A percentile compares a stretch with the other conserved stretches of the same genome.
Conservation (phyloP, 2,888 invertebrate genomes). For the Luffia ferchaultella region DNA sequence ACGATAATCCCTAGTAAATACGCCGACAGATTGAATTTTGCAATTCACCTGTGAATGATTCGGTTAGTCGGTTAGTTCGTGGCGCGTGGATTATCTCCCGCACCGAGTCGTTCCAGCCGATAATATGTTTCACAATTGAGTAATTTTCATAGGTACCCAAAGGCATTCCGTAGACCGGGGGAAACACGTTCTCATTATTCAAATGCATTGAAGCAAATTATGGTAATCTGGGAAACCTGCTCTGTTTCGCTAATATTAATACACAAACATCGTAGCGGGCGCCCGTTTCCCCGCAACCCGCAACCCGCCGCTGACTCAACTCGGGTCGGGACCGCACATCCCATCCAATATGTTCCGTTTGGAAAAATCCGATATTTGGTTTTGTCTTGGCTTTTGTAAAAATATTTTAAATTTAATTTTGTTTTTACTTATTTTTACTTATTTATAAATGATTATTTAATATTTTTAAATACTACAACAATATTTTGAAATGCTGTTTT, state of each 20-base stretch:
- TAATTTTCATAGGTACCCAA: constrained; percentile 42
- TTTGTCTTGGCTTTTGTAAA: too few relatives aligned
- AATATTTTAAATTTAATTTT: too few relatives aligned
- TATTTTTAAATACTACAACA: too few relatives aligned
- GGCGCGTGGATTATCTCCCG: not conserved
- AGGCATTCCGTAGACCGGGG: constrained; percentile 20
- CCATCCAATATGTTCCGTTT: not conserved
- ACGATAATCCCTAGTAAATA: not conserved
- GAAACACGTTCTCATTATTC: constrained; percentile 62
- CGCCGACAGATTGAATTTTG: not conserved
- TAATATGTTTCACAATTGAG: constrained; percentile 44
- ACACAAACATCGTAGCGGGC: constrained; percentile 33
- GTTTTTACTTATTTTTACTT: too few relatives aligned
- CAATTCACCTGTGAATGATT: not conserved
- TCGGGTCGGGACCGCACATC: too few relatives aligned
- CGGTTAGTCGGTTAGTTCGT: not conserved
- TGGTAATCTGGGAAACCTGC: constrained; percentile 63
- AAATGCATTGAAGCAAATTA: constrained; percentile 65
- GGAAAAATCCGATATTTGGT: too few relatives aligned
- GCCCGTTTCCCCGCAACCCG: too few relatives aligned
- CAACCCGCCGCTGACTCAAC: too few relatives aligned
- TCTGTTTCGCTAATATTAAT: constrained; percentile 63
- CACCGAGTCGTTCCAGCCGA: constrained; percentile 13
- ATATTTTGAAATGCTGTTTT: too few relatives aligned
- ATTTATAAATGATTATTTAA: too few relatives aligned